Percentiles rank a stretch among this genome's conserved stretches.
Evolutionary conservation across 2,113 vertebrate genomes (phyloP).

Genomic region (Asarcornis scutulata): DNA sequence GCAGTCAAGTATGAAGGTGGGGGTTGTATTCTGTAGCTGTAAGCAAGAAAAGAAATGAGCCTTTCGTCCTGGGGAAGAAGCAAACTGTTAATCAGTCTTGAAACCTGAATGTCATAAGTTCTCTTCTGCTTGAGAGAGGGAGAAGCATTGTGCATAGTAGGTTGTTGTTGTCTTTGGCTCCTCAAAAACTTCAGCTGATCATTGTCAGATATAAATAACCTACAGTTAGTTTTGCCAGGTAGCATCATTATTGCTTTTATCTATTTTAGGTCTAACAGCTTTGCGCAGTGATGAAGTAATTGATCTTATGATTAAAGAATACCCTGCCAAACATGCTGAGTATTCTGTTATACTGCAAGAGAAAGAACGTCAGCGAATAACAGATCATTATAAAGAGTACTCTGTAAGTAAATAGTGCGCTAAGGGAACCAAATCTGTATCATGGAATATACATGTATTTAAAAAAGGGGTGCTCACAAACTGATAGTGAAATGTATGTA

Average conservation of each 20-base stretch:
- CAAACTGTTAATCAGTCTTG: background rate
- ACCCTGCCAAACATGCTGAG: constrained; percentile 94
- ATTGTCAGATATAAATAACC: background rate
- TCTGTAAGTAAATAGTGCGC: constrained; percentile 83
- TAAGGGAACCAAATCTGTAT: background rate
- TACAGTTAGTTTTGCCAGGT: background rate
- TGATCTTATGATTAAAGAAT: constrained; percentile 99
- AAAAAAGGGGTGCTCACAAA: background rate
- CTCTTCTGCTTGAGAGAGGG: background rate
- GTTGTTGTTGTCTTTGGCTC: background rate
- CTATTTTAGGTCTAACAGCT: constrained; percentile 89
- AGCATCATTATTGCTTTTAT: constrained; percentile 12
- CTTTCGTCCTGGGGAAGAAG: background rate
- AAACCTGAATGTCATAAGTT: background rate
- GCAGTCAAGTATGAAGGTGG: background rate
- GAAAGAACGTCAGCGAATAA: constrained; percentile 93
- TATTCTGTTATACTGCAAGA: constrained; percentile 98
- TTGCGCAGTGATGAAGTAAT: constrained; percentile 98
- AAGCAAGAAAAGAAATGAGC: background rate
- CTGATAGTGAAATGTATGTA: background rate
- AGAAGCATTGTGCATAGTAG: background rate
- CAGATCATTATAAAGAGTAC: constrained; percentile 93
- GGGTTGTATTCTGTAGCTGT: background rate
- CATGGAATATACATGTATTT: too few species aligned
- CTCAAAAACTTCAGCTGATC: background rate